Base-by-base conservation (phyloP, 2,888 invertebrate species). In the Coleophora flavipennella region DNA sequence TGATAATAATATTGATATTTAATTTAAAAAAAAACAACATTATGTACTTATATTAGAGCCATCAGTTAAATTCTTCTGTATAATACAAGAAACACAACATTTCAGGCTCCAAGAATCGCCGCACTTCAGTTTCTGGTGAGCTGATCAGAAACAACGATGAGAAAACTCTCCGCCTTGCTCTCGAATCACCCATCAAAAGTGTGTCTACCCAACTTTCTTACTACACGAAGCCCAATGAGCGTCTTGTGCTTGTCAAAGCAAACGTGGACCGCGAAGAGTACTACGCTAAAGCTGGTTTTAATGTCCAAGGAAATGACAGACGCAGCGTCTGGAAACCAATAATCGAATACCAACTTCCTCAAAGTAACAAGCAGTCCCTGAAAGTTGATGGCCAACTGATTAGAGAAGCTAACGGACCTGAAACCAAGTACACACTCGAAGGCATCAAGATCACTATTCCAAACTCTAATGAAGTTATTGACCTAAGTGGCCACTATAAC, bases 151-250 rank as follows among this genome's bases (percentile, higher is more conserved):
- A 73, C 0, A 57, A 73, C 1, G 88, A 89, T 0, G 88, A 90
- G 35, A 81, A 83, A 2, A 88, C 85, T 37, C 48, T 88, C 1
- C 88, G 87, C 36, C 60, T 89, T 0, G 63, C 81, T 0, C 61
- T 94, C 0, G 85, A 88, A 12, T 90, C 92, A 2, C 90, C 92
- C 0, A 75, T 89, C 41, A 90, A 90, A 49, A 84, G 78, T 3
- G 63, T 89, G 0, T 81, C 78, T 1, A 77, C 88, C 0, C 90
- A 92, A 67, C 80, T 83, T 14, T 77, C 87, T 0, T 43, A 91
- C 0, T 86, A 85, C 39, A 86, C 86, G 37, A 88, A 85, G 36
- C 75, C 87, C 0, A 70, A 76, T 1, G 93, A 93, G 60, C 74
- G 88, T 40, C 86, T 88, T 0, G 57, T 90, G 0, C 66, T 88